phyloP scores from a whole-genome alignment of 2,113 vertebrate genomes.

The Archocentrus centrarchus region DNA sequence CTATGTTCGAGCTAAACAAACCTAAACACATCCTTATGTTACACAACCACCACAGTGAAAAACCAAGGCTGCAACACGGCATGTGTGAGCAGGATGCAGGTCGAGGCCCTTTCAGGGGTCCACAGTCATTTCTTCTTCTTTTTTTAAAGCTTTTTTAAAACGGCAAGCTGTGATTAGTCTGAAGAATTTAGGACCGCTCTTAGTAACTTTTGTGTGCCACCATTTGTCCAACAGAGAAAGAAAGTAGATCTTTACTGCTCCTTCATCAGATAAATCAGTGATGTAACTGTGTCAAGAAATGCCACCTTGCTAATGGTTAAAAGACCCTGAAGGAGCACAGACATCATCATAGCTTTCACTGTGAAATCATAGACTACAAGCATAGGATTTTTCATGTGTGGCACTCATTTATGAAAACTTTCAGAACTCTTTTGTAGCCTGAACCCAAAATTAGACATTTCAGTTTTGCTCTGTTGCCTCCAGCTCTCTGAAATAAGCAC shows the following conservation, averaged over 20 bases:
- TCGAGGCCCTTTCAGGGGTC: neutral
- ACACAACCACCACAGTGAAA: neutral
- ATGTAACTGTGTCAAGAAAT: neutral
- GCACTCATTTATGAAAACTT: neutral
- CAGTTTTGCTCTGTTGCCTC: neutral
- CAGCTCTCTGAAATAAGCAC: neutral
- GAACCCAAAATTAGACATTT: neutral
- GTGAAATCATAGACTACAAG: neutral
- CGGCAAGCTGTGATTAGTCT: neutral
- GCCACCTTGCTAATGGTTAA: neutral
- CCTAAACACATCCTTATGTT: neutral
- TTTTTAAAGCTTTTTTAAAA: neutral
- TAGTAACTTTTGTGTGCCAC: no score
- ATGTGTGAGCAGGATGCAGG: neutral
- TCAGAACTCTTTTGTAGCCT: neutral
- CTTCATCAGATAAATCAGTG: neutral
- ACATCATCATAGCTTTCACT: neutral
- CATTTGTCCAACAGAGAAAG: no score
- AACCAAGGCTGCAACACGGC: neutral
- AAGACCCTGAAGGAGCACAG: neutral
- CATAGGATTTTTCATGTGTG: no score
- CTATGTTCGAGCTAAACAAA: neutral
- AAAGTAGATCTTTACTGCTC: no score
- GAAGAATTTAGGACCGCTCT: no score
- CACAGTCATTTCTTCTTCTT: neutral